Evolutionary conservation across 1,140 invertebrate genomes (phyloP), one percentile per base, ranked within the genome.

Genomic region (Panagrolaimus sp.): DNA sequence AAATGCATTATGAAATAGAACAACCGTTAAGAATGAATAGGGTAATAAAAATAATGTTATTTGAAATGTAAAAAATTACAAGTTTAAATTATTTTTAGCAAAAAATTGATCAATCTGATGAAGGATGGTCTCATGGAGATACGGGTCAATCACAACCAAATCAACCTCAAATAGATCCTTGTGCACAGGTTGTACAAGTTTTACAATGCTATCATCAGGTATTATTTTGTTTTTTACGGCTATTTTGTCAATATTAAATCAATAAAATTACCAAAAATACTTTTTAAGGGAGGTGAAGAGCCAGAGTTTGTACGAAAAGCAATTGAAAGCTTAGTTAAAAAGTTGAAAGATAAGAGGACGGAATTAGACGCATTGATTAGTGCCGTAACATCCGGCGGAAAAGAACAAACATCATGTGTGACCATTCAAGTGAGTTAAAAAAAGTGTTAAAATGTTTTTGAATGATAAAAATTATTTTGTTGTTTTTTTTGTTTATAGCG

Each of bases 371-470:
- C 92, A 75, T 86, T 99, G 32, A 98, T 98, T 77, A 96, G 93
- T n/a, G 94, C 94, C 21, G 96, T 99, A 44, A 98, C 95, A 15
- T 97, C 94, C 26, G 97, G 94, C 87, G 96, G 96, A 32, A 91
- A 93, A 47, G 93, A 96, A 85, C 93, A 92, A 0, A 96, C 93
- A 80, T 96, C 96, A 88, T 98, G 96, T 87, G 95, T 98, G 14
- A 98, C 96, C 10, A 98, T 98, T 80, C 95, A 80, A 67, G 81
- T 81, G 69, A 75, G 26, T 63, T 38, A 14, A 28, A 15, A 15
- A 47, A 17, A 62, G 21, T 26, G 28, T 62, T 17, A 12, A 14
- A 26, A 68, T 63, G 63, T 63, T 32, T 32, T 66, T 63, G 21
- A 6, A 32, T 48, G 9, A 24, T 43, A 47, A 28, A 69, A 69